Evolutionary conservation across 2,113 vertebrate genomes (phyloP).

Genomic region (Cinclus cinclus): DNA sequence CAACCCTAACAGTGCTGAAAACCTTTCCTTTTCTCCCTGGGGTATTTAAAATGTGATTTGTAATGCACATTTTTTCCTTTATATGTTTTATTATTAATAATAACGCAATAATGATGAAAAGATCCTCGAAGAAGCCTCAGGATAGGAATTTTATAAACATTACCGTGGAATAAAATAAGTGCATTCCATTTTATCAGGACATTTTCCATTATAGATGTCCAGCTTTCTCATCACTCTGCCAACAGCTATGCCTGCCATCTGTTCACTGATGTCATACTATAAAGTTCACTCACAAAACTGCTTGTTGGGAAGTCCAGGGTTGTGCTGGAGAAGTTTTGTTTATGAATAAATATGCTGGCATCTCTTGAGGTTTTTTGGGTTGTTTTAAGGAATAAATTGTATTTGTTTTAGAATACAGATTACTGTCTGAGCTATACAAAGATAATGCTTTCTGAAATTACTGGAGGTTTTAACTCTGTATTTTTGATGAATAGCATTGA

Average conservation of each 20-base stretch:
- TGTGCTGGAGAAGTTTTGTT: conserved; percentile 37
- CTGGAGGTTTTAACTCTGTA: neutral
- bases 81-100: conserved; percentile 55
- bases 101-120: conserved; percentile 55
- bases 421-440: neutral
- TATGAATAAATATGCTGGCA: conserved; percentile 19
- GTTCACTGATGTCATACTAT: conserved; percentile 67
- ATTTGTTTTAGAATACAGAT: neutral
- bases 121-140: conserved; percentile 48
- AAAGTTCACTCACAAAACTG: conserved; percentile 40
- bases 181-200: conserved; percentile 70
- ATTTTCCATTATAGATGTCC: conserved; percentile 75
- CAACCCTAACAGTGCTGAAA: conserved; percentile 18
- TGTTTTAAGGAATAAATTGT: neutral
- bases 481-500: neutral
- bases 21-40: conserved; percentile 18
- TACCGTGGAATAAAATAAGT: conserved; percentile 69
- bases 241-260: conserved; percentile 69
- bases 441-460: neutral
- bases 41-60: conserved; percentile 43
- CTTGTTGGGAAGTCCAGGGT: conserved; percentile 18
- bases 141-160: conserved; percentile 72
- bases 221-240: conserved; percentile 53
- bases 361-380: neutral
- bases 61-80: conserved; percentile 26